Conservation (phyloP, 2,113 vertebrate genomes). For the Erythrocercus mccallii region DNA sequence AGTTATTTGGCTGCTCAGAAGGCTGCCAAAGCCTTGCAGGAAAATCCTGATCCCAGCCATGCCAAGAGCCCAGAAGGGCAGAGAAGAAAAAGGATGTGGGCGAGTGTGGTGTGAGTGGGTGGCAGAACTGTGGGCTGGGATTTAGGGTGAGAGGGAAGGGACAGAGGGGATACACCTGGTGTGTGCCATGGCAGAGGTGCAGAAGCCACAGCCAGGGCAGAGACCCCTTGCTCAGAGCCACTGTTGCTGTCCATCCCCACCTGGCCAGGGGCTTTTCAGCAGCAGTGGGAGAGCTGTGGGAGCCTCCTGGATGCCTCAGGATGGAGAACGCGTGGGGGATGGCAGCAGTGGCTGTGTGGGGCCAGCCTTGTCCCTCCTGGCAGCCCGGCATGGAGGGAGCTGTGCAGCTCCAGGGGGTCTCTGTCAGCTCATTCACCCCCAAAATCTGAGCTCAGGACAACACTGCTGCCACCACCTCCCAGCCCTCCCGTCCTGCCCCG, state of each 20-base stretch:
- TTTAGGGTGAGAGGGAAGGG: background rate
- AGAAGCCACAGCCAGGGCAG: background rate
- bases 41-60: background rate
- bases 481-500: accelerated
- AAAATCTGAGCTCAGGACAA: background rate
- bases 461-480: accelerated
- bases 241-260: accelerated
- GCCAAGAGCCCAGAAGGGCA: background rate
- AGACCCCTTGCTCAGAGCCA: background rate
- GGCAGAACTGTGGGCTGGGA: accelerated
- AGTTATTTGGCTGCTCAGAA: background rate
- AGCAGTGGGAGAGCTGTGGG: background rate
- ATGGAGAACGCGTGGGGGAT: accelerated
- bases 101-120: accelerated
- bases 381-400: background rate
- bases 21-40: background rate
- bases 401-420: accelerated
- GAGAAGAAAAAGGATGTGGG: accelerated
- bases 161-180: accelerated
- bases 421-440: accelerated
- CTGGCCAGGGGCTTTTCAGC: background rate
- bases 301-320: background rate
- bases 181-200: accelerated
- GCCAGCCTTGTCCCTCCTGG: background rate
- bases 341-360: background rate